Evolutionary conservation across 2,888 invertebrate genomes (phyloP).

Genomic region (Cryptus armator): DNA sequence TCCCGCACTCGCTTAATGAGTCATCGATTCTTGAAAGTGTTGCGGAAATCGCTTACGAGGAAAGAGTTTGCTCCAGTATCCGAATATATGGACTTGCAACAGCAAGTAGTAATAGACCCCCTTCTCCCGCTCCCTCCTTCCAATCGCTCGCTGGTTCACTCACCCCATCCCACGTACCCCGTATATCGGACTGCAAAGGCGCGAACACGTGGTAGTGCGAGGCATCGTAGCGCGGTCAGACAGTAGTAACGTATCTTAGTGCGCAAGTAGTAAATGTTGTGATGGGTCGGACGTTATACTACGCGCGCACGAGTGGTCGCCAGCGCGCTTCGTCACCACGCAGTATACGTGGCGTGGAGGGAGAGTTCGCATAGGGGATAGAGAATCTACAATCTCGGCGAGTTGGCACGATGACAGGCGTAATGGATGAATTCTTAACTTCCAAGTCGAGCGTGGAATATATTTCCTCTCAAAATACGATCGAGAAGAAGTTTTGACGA

Average conservation of each 20-base stretch:
- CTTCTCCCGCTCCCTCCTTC: background rate
- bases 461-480: background rate
- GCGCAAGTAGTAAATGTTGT: slow-evolving; percentile 53
- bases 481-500: background rate
- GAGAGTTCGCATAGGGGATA: background rate
- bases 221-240: slow-evolving; percentile 53
- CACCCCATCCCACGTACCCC: slow-evolving; percentile 4
- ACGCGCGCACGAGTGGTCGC: background rate
- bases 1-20: slow-evolving; percentile 15
- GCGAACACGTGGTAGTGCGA: slow-evolving; percentile 65
- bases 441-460: slow-evolving; percentile 11
- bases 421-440: slow-evolving; percentile 30
- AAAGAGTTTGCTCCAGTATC: slow-evolving; percentile 4
- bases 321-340: too few species aligned
- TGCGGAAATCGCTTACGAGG: slow-evolving; percentile 23
- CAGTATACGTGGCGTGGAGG: background rate
- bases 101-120: background rate
- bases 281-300: slow-evolving; percentile 20
- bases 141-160: slow-evolving; percentile 2
- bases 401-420: slow-evolving; percentile 13
- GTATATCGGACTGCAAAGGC: slow-evolving; percentile 20
- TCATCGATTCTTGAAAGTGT: slow-evolving; percentile 30
- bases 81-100: slow-evolving; percentile 24
- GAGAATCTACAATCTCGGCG: slow-evolving; percentile 9
- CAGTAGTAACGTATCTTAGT: slow-evolving; percentile 50